Conservation (phyloP, 2,113 vertebrate species). For the Pyrgilauda ruficollis region DNA sequence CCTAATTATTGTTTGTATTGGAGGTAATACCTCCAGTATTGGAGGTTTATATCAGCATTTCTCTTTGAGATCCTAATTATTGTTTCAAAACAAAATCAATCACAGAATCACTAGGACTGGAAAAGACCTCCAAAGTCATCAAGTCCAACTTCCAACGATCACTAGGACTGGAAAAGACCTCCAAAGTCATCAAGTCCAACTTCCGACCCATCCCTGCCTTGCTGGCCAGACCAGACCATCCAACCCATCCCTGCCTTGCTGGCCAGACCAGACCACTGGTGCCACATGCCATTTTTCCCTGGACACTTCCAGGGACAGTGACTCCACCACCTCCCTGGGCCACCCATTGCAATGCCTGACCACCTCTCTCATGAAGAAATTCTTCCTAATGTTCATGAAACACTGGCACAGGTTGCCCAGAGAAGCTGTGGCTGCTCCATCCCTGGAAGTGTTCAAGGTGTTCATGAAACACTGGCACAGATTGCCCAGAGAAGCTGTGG, state of each 20-base stretch:
- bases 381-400: neutral
- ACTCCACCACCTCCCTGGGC: neutral
- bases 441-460: neutral
- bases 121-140: neutral
- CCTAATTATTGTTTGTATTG: neutral
- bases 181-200: no score
- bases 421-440: neutral
- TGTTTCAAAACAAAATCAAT: neutral
- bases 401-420: fast-evolving
- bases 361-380: neutral
- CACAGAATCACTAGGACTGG: neutral
- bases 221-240: no score
- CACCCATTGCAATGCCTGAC: neutral
- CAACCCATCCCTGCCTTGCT: no score
- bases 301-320: neutral
- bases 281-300: neutral
- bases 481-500: neutral
- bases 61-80: neutral
- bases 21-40: no score
- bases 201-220: no score
- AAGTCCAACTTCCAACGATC: neutral
- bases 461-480: fast-evolving
- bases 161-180: no score
- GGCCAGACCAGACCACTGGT: neutral
- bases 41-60: neutral